These are phyloP conservation scores for Leptinotarsa undecemlineata DNA, from an alignment of 1,140 invertebrate species.

Conservation along the genomic window DNA sequence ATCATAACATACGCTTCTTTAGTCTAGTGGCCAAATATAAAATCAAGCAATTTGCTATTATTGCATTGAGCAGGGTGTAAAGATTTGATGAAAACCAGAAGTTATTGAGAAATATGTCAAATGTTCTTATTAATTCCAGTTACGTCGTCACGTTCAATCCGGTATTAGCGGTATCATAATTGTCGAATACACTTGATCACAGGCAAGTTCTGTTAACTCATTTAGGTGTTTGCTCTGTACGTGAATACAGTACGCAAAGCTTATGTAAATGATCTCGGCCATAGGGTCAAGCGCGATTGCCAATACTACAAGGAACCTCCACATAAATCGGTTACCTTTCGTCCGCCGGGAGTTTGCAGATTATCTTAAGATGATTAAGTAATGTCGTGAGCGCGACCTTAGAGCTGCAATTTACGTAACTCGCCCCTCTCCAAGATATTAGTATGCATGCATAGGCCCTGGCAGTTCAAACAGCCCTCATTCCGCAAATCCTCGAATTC, in stretches of 20 bases:
- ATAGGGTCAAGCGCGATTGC: neutral
- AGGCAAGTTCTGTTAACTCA: neutral
- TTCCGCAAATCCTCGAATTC: conserved; percentile 43
- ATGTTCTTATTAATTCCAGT: neutral
- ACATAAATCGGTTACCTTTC: conserved; percentile 7
- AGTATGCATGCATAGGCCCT: conserved; percentile 49
- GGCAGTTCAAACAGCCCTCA: conserved; percentile 45
- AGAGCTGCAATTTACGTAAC: conserved; percentile 37
- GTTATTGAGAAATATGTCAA: neutral
- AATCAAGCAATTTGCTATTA: no score
- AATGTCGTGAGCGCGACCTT: conserved; percentile 31
- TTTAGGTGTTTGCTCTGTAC: neutral
- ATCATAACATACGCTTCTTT: no score
- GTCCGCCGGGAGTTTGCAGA: conserved; percentile 33
- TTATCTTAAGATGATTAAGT: conserved; percentile 45
- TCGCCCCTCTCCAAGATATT: conserved; percentile 23
- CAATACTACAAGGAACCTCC: neutral
- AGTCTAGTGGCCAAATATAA: no score
- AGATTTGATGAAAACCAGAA: no score
- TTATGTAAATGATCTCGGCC: neutral
- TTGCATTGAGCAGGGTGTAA: no score
- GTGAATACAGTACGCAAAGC: conserved; percentile 3
- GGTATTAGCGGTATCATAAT: neutral
- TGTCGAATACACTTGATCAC: neutral
- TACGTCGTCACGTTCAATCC: neutral